These are phyloP conservation scores for Aplocera efformata DNA, from an alignment of 2,888 invertebrate species.

Conservation along the genomic window DNA sequence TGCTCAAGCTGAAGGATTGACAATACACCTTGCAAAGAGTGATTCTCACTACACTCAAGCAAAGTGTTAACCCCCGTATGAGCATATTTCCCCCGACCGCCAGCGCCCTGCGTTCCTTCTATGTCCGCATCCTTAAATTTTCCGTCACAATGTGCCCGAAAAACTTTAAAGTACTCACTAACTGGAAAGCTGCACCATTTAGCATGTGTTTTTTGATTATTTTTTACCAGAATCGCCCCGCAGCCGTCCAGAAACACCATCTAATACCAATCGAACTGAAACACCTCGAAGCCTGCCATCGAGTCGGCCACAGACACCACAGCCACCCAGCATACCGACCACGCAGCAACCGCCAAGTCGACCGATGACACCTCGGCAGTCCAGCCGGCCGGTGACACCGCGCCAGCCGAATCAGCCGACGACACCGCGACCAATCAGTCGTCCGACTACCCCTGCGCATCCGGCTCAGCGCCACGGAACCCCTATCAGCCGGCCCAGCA, in stretches of 20 bases:
- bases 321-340: constrained; percentile 41
- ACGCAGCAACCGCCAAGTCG: constrained; percentile 52
- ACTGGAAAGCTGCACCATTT: no score
- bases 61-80: no score
- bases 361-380: constrained; percentile 46
- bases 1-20: no score
- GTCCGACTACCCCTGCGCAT: constrained; percentile 37
- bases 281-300: constrained; percentile 50
- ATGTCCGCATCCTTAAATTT: no score
- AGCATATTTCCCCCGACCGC: no score
- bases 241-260: constrained; percentile 31
- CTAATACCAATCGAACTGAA: constrained; percentile 46
- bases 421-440: no score
- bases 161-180: no score
- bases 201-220: no score
- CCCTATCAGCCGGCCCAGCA: constrained; percentile 34
- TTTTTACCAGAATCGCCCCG: constrained; percentile 3
- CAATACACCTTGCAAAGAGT: no score
- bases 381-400: constrained; percentile 52
- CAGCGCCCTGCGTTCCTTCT: no score
- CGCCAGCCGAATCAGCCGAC: constrained; percentile 48
- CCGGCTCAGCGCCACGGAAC: constrained; percentile 16
- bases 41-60: no score
- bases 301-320: constrained; percentile 56
- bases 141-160: no score